These are phyloP conservation scores for Ancistrus triradiatus DNA, from an alignment of 2,113 vertebrate species.

Conservation along the genomic window DNA sequence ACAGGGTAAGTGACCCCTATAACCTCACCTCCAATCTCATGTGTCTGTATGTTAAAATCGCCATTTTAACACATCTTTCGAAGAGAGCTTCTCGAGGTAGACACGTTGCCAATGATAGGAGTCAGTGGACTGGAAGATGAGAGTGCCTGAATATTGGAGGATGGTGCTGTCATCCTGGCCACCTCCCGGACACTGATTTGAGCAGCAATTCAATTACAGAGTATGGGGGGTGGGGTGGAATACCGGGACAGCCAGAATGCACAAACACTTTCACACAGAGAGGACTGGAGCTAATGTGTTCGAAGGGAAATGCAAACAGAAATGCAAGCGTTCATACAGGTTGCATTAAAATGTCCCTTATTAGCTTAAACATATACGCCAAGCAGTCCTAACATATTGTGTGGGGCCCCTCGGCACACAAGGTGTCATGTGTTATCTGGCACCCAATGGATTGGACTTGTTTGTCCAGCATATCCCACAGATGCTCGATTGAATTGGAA, in stretches of 20 bases:
- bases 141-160: conserved; percentile 61
- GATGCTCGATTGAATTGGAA: neutral
- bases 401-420: too few species aligned
- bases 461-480: neutral
- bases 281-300: neutral
- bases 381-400: too few species aligned
- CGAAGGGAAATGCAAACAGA: conserved; percentile 28
- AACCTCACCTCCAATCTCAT: too few species aligned
- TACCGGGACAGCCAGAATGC: conserved; percentile 15
- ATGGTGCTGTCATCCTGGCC: conserved; percentile 65
- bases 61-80: too few species aligned
- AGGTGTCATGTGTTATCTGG: too few species aligned
- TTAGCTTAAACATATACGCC: too few species aligned
- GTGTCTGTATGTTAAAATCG: too few species aligned
- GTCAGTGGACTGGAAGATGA: conserved; percentile 56
- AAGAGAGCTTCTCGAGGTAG: neutral
- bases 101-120: conserved; percentile 29
- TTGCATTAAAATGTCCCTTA: neutral
- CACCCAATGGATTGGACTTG: neutral
- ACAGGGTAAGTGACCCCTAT: too few species aligned
- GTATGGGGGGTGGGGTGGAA: conserved; percentile 54
- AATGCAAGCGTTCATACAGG: conserved; percentile 16
- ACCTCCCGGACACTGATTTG: conserved; percentile 65
- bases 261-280: neutral
- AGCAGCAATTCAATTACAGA: conserved; percentile 65